Conservation (phyloP, 2,797 vertebrate genomes). For the Prunella strophiata region DNA sequence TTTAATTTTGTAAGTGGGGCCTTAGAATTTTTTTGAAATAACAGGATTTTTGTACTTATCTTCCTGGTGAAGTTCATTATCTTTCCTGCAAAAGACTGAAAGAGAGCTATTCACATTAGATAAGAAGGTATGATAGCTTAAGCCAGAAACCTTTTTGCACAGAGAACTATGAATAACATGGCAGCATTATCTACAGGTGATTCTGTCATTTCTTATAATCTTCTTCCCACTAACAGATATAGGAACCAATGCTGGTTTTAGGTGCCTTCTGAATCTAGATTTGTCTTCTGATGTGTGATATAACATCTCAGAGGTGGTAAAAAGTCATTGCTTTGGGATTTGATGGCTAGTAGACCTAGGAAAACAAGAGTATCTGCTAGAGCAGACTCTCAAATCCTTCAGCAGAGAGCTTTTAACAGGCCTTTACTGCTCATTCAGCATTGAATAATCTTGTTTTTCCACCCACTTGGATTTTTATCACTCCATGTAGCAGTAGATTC, state of each 20-base stretch:
- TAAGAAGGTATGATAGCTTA: background rate
- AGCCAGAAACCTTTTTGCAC: background rate
- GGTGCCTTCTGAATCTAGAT: background rate
- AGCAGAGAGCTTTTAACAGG: background rate
- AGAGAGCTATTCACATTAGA: background rate
- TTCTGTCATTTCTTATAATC: background rate
- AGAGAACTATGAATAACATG: background rate
- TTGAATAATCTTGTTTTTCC: background rate
- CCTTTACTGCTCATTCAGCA: background rate
- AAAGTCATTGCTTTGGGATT: background rate
- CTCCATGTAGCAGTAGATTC: background rate
- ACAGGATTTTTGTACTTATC: background rate
- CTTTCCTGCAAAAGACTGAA: background rate
- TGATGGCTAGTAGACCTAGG: background rate
- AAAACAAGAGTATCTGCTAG: background rate
- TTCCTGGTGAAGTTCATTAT: background rate
- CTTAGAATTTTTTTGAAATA: background rate
- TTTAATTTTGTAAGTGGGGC: background rate
- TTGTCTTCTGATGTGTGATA: background rate
- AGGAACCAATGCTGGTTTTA: background rate
- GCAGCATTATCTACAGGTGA: background rate
- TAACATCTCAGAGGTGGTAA: background rate
- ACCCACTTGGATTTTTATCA: background rate
- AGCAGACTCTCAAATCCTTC: background rate
- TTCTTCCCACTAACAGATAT: background rate